Conservation (phyloP, 2,888 invertebrate species). For the Orthosia incerta region DNA sequence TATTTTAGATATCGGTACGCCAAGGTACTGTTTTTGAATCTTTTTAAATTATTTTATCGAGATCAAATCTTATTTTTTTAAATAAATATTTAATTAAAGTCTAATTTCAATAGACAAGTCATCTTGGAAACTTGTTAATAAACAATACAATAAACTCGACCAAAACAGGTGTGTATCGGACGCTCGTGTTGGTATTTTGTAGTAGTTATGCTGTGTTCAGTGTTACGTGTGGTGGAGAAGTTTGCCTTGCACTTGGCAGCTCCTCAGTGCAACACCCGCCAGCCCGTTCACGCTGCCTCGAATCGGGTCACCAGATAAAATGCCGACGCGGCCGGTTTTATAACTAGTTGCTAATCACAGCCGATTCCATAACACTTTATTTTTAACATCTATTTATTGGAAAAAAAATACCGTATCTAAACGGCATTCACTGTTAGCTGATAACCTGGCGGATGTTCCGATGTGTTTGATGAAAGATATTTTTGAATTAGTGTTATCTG, state of each 20-base stretch:
- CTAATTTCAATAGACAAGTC: constrained; percentile 3
- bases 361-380: constrained; percentile 57
- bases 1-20: constrained; percentile 22
- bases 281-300: constrained; percentile 62
- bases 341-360: constrained; percentile 59
- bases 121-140: constrained; percentile 14
- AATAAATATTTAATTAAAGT: constrained; percentile 6
- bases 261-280: constrained; percentile 85
- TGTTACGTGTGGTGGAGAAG: constrained; percentile 80
- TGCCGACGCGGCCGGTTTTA: constrained; percentile 64
- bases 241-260: constrained; percentile 83
- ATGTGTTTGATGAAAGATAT: constrained; percentile 40
- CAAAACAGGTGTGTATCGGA: constrained; percentile 51
- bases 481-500: constrained; percentile 44
- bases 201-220: constrained; percentile 80
- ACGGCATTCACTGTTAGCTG: constrained; percentile 61
- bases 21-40: not conserved
- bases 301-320: constrained; percentile 73
- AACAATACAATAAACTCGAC: constrained; percentile 49
- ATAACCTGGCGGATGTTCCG: constrained; percentile 40
- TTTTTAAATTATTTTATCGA: not conserved
- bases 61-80: not conserved
- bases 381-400: constrained; percentile 48
- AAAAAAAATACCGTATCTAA: constrained; percentile 62
- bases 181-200: constrained; percentile 65